These are phyloP conservation scores for Trichomycterus rosablanca DNA, from an alignment of 2,113 vertebrate genomes.

Conservation along the genomic window DNA sequence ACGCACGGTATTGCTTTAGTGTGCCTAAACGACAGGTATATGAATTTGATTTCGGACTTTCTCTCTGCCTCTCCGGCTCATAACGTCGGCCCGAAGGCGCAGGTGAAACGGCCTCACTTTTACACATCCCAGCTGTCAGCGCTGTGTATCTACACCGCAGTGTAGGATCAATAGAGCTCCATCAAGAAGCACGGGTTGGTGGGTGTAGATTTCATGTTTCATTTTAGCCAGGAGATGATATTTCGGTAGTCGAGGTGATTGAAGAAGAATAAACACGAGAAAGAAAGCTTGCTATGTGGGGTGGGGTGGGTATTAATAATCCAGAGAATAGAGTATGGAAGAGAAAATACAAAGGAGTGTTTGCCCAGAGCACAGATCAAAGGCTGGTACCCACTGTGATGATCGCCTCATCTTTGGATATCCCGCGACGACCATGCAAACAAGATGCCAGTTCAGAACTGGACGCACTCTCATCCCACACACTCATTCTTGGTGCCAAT, in stretches of 20 bases:
- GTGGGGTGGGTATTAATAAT: neutral
- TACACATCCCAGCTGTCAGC: neutral
- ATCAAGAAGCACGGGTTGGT: neutral
- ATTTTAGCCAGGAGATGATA: neutral
- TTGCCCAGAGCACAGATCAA: constrained; percentile 42
- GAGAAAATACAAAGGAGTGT: neutral
- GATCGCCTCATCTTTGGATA: constrained; percentile 13
- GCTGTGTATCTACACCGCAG: neutral
- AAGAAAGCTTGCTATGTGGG: neutral
- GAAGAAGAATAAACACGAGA: neutral
- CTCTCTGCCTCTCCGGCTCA: neutral
- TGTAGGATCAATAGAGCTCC: neutral
- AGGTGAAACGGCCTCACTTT: neutral
- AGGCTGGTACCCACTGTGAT: constrained; percentile 19
- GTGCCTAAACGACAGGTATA: neutral
- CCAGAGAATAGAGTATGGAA: neutral
- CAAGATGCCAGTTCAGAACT: constrained; percentile 11
- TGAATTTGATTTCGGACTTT: neutral
- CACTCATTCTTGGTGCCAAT: too few species aligned
- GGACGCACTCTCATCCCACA: too few species aligned
- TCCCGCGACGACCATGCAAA: constrained; percentile 24
- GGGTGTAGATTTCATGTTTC: neutral
- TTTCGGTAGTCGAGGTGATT: constrained; percentile 2
- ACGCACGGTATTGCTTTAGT: neutral
- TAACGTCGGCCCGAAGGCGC: neutral